Conservation (phyloP, 2,888 invertebrate genomes). For the Chloroclystis v-ata region DNA sequence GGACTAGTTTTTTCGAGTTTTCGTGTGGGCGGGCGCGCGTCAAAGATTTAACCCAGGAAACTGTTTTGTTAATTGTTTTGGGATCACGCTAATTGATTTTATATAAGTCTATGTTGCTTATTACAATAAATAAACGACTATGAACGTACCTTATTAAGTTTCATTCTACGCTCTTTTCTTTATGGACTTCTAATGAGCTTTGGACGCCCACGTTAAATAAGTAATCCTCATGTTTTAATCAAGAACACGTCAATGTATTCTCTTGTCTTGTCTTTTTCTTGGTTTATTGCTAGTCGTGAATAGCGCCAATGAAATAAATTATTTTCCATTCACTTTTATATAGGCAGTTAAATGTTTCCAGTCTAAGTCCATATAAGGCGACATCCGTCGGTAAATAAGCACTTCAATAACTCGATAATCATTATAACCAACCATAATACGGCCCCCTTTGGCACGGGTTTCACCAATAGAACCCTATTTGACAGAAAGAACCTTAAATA, state of each 20-base stretch:
- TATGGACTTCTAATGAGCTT: conserved; percentile 6
- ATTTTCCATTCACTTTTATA: conserved; percentile 14
- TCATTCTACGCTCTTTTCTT: conserved; percentile 3
- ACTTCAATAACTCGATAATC: too few species aligned
- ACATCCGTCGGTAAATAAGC: conserved; percentile 32
- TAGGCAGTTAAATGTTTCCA: conserved; percentile 14
- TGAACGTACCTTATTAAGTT: background rate
- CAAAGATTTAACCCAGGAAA: conserved; percentile 60
- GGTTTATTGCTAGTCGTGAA: conserved; percentile 4
- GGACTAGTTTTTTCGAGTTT: conserved; percentile 54
- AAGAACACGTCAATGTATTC: conserved; percentile 2
- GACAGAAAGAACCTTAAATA: too few species aligned
- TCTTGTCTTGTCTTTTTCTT: background rate
- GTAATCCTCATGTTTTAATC: conserved; percentile 8
- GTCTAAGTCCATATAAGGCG: conserved; percentile 8
- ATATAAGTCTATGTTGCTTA: conserved; percentile 24
- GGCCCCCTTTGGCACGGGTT: too few species aligned
- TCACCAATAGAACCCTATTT: too few species aligned
- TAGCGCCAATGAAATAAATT: conserved; percentile 8
- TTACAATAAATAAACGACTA: background rate
- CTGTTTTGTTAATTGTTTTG: conserved; percentile 68
- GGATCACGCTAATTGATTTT: conserved; percentile 50
- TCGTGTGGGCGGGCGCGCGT: conserved; percentile 73
- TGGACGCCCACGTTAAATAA: background rate
- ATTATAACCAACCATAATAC: too few species aligned